Conservation (phyloP, 2,797 vertebrate genomes). For the Paramormyrops hopkinsi region DNA sequence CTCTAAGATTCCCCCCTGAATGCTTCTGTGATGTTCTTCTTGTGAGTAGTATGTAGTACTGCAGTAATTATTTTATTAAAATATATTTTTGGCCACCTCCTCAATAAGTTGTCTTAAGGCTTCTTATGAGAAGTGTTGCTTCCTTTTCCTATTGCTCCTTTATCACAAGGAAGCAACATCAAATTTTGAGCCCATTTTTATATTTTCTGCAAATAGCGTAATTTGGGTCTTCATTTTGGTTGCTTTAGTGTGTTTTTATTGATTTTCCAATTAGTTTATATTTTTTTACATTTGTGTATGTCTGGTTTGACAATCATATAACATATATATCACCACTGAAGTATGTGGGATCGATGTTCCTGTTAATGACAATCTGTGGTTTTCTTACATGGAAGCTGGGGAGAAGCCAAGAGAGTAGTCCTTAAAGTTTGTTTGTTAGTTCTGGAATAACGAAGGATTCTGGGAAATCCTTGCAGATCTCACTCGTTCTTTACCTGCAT, state of each 20-base stretch:
- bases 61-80: not conserved
- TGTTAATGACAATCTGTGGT: not conserved
- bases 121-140: not conserved
- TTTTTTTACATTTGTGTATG: not conserved
- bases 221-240: not conserved
- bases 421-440: not conserved
- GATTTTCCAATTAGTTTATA: not conserved
- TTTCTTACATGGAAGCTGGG: not conserved
- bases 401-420: not conserved
- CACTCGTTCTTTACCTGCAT: not conserved
- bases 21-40: not conserved
- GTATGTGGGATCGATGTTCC: not conserved
- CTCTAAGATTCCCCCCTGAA: not conserved
- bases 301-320: not conserved
- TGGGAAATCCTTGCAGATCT: not conserved
- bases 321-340: not conserved
- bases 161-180: not conserved
- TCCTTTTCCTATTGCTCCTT: not conserved
- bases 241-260: not conserved
- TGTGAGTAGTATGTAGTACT: not conserved
- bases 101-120: not conserved
- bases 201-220: not conserved
- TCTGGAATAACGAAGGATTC: not conserved
- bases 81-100: not conserved
- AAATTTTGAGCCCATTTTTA: not conserved